These are phyloP conservation scores for Poeciliopsis retropinna DNA, from an alignment of 2,113 vertebrate species.

Conservation along the genomic window DNA sequence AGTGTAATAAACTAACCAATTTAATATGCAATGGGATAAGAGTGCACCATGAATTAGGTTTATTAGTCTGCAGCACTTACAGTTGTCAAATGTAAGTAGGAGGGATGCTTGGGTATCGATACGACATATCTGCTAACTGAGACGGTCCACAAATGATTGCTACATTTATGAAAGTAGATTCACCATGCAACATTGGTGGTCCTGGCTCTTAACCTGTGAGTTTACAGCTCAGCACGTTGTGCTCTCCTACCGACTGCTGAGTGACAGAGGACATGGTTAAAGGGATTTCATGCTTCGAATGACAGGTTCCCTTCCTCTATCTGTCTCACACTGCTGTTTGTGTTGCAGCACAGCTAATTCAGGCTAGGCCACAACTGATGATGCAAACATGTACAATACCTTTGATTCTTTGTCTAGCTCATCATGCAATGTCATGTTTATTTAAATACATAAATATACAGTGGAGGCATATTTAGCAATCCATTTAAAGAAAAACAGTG, in stretches of 20 bases:
- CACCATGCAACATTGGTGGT: constrained; percentile 34
- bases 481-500: background rate
- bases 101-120: constrained; percentile 29
- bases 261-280: constrained; percentile 66
- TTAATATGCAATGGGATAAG: constrained; percentile 33
- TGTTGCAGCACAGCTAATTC: constrained; percentile 42
- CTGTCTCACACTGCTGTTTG: constrained; percentile 46
- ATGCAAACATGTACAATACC: constrained; percentile 29
- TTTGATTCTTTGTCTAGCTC: constrained; percentile 30
- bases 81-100: constrained; percentile 31
- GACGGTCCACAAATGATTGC: constrained; percentile 12
- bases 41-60: constrained; percentile 33
- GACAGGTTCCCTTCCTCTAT: constrained; percentile 49
- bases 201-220: constrained; percentile 61
- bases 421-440: constrained; percentile 3
- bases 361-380: constrained; percentile 36
- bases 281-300: constrained; percentile 71
- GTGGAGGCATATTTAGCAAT: constrained; percentile 7
- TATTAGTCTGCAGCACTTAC: constrained; percentile 44
- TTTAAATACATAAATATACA: constrained; percentile 25
- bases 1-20: constrained; percentile 37
- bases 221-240: constrained; percentile 44
- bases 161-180: constrained; percentile 34
- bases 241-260: constrained; percentile 47
- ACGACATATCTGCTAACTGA: constrained; percentile 27